Base-by-base conservation (phyloP, 2,888 invertebrate genomes). In the Idaea biselata region DNA sequence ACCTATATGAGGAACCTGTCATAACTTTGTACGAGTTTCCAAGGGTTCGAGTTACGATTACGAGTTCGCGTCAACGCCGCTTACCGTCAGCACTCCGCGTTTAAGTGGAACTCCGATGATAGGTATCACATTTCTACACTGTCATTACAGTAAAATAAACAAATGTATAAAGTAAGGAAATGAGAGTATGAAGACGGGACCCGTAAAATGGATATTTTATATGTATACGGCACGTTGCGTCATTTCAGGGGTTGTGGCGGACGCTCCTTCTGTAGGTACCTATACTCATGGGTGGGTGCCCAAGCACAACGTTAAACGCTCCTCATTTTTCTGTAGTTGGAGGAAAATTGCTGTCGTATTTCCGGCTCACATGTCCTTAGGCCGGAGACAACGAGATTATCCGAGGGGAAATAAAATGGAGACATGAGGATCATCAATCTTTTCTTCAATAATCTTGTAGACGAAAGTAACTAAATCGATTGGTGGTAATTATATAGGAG, bases 341-440 rank as follows among this genome's bases (percentile, higher is more conserved):
- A 87, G 87, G 88, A 88, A 89, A 90, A 90, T 89, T 88, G 89
- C 87, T 82, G 84, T 88, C 89, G 88, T 88, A 89, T 90, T 89
- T 90, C 87, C 87, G 84, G 82, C 89, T 89, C 89, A 87, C 88
- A 88, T 89, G 86, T 87, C 88, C 89, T 88, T 89, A 89, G 89
- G 87, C 86, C 83, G 84, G 86, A 89, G 89, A 90, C 90, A 88
- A 88, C 88, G 87, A 89, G 91, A 90, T 91, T 90, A 90, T 89
- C 88, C 85, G 84, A 80, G 84, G 85, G 84, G 84, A 89, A 88
- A 89, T 89, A 90, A 89, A 89, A 88, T 83, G 86, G 80, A 86
- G 87, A 87, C 88, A 88, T 74, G 85, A 83, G 84, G 80, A 83
- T 84, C 88, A 90, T 90, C 88, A 89, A 89, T 90, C 89, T 88